These are phyloP conservation scores for Galago senegalensis DNA, from an alignment of 2,797 vertebrate species.

Conservation along the genomic window DNA sequence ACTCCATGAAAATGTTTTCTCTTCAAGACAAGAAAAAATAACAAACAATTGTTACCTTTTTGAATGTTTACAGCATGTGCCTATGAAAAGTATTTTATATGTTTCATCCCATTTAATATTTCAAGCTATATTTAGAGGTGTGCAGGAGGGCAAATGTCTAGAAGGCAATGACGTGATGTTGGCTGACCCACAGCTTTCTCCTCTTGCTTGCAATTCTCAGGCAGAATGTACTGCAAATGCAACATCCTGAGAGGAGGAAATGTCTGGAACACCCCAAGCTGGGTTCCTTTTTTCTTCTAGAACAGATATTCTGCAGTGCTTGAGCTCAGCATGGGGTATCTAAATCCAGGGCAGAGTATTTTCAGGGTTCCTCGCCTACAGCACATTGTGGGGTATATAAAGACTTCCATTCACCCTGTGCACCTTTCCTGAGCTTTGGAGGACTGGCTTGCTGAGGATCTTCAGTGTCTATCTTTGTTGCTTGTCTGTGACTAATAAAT, in stretches of 20 bases:
- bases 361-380: neutral
- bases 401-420: neutral
- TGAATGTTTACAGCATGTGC: neutral
- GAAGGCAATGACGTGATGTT: neutral
- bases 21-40: constrained; percentile 5
- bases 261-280: neutral
- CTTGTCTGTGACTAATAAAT: neutral
- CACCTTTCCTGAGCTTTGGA: neutral
- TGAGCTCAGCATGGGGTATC: neutral
- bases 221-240: neutral
- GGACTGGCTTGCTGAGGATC: neutral
- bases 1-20: constrained; percentile 14
- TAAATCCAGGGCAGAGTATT: neutral
- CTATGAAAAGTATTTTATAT: neutral
- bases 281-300: neutral
- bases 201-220: neutral
- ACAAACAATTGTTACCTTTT: neutral
- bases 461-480: neutral
- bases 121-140: neutral
- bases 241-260: neutral
- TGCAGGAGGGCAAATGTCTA: neutral
- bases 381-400: neutral
- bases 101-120: neutral
- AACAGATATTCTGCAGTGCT: neutral
- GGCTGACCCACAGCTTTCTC: neutral